Percentiles rank a stretch among this genome's conserved stretches.
These are phyloP conservation scores for Heliconius aoede DNA, from an alignment of 2,888 invertebrate genomes.

Conservation along the genomic window DNA sequence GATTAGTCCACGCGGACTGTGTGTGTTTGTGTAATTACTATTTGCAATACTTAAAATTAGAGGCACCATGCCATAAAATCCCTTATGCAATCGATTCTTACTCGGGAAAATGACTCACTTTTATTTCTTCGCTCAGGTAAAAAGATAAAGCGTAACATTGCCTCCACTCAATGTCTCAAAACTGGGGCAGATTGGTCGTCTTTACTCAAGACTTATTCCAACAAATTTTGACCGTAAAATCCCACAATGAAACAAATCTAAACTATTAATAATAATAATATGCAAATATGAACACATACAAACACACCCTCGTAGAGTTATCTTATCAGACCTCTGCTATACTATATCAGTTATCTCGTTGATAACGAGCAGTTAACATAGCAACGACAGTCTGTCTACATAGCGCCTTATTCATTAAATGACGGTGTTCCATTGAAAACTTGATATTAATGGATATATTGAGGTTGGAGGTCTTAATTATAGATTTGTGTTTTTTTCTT, in stretches of 20 bases:
- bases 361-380: slow-evolving; percentile 48
- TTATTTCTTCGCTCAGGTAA: no score
- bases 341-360: slow-evolving; percentile 50
- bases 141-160: no score
- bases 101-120: background rate
- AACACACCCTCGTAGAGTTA: slow-evolving; percentile 39
- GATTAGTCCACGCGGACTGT: background rate
- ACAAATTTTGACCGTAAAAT: background rate
- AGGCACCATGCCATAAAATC: no score
- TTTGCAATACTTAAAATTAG: background rate
- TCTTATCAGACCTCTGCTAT: slow-evolving; percentile 56
- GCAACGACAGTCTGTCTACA: slow-evolving; percentile 39
- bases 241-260: background rate
- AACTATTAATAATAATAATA: background rate
- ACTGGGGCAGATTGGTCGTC: no score
- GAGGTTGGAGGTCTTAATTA: background rate
- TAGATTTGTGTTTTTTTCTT: background rate
- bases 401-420: slow-evolving; percentile 9
- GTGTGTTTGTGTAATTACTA: background rate
- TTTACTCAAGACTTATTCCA: no score
- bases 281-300: slow-evolving; percentile 32
- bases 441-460: background rate
- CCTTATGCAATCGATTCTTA: background rate
- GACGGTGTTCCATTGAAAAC: background rate
- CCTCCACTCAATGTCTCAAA: no score